Conservation (phyloP, 2,113 vertebrate genomes). For the Sula dactylatra region DNA sequence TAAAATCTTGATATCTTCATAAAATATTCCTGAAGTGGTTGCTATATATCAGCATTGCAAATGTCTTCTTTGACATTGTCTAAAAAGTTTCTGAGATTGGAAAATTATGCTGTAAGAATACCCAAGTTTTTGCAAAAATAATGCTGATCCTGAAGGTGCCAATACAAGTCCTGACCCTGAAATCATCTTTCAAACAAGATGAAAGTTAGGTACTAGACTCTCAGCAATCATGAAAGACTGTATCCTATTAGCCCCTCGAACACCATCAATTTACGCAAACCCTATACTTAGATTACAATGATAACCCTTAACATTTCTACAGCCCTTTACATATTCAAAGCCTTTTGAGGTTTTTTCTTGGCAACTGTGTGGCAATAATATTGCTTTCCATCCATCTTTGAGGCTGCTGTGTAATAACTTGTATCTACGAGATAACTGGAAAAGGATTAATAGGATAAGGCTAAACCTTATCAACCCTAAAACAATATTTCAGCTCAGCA, state of each 20-base stretch:
- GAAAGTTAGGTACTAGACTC: background rate
- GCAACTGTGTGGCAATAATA: background rate
- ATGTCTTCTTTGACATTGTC: background rate
- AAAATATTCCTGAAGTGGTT: background rate
- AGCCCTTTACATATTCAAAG: background rate
- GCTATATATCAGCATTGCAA: background rate
- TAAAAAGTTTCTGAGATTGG: background rate
- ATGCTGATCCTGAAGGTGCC: background rate
- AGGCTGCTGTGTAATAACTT: background rate
- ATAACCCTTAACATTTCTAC: background rate
- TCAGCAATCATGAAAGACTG: background rate
- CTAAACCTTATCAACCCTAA: background rate
- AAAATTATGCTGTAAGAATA: background rate
- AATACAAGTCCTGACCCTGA: background rate
- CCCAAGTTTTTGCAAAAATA: background rate
- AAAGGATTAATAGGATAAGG: background rate
- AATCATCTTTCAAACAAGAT: background rate
- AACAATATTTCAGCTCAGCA: background rate
- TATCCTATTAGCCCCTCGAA: background rate
- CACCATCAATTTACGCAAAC: background rate
- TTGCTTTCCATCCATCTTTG: background rate
- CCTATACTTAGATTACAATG: background rate
- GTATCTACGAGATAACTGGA: background rate
- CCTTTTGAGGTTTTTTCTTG: background rate
- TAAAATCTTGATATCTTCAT: background rate